phyloP scores from a whole-genome alignment of 2,113 vertebrate genomes.

The Gasterosteus nipponicus region DNA sequence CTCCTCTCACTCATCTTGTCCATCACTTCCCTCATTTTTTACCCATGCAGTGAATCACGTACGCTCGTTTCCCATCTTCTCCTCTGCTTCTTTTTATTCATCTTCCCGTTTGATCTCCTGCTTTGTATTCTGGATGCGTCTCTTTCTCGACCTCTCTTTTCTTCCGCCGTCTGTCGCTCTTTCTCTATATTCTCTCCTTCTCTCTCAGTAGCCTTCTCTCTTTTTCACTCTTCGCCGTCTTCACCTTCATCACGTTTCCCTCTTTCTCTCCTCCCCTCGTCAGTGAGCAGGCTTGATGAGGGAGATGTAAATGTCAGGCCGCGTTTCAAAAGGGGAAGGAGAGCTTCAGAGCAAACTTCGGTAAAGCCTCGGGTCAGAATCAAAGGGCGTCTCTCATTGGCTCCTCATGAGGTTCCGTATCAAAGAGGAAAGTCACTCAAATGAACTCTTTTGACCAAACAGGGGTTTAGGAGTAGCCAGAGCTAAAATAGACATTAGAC shows the following conservation, averaged over 20 bases:
- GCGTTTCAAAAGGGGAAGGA: conserved; percentile 39
- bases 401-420: neutral
- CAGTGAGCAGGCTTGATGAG: conserved; percentile 59
- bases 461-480: neutral
- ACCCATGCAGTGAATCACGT: conserved; percentile 27
- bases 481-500: neutral
- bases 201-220: neutral
- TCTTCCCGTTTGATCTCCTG: conserved; percentile 59
- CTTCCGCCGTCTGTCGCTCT: neutral
- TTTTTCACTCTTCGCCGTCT: neutral
- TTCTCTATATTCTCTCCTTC: conserved; percentile 3
- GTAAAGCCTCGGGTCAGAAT: conserved; percentile 50
- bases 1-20: conserved; percentile 5
- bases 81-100: conserved; percentile 32
- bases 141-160: conserved; percentile 10
- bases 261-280: conserved; percentile 29
- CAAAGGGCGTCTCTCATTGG: conserved; percentile 43
- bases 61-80: conserved; percentile 5
- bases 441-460: neutral
- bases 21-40: conserved; percentile 5
- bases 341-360: conserved; percentile 48
- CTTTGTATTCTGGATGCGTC: conserved; percentile 49
- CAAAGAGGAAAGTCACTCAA: neutral
- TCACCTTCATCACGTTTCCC: conserved; percentile 5
- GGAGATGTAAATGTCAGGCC: conserved; percentile 64